Base-by-base conservation (phyloP, 2,113 vertebrate species). In the Halichoeres trimaculatus region DNA sequence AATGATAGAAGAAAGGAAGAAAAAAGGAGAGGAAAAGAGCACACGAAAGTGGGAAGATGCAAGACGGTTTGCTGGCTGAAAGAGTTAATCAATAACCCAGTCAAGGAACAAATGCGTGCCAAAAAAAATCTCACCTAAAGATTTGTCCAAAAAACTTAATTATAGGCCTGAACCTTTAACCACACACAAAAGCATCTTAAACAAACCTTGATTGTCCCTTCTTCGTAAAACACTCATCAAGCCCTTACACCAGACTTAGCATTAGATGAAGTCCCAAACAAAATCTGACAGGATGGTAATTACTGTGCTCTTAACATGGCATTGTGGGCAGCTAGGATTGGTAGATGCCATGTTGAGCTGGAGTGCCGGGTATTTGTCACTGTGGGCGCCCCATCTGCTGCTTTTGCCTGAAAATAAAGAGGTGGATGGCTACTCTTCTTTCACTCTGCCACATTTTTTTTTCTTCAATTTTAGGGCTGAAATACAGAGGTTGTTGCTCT, bases 281-380 rank as follows among this genome's bases (percentile, higher is more conserved):
- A 83, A 85, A 83, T 83, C 80, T 88, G 88, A 91, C 90, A 91
- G 86, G 68, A 88, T 81, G 84, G 81, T 83, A 87, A 90, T 90
- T 90, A 87, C 65, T 79, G 65, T 77, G 84, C 90, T 90, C 84
- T 90, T 88, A 88, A 85, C 78, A 79, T 83, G 86, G 78, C 85
- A 70, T 63, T 79, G 83, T 78, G 76, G 78, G 78, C 78, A 81
- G 83, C 59, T 68, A 2, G 70, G 88, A 84, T 84, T 88, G 82
- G 86, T 81, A 70, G 85, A 83, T 83, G 78, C 84, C 83, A 87
- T 19, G 47, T 55, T 83, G 73, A 86, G 78, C 71, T 26, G 52
- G 51, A n/a, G 59, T 80, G 76, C 56, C 53, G 82, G 48, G 77
- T 78, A 76, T 83, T 85, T 85, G 86, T 85, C 77, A 79, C 64